phyloP scores from a whole-genome alignment of 2,888 invertebrate genomes.

The Acrobasis repandana region DNA sequence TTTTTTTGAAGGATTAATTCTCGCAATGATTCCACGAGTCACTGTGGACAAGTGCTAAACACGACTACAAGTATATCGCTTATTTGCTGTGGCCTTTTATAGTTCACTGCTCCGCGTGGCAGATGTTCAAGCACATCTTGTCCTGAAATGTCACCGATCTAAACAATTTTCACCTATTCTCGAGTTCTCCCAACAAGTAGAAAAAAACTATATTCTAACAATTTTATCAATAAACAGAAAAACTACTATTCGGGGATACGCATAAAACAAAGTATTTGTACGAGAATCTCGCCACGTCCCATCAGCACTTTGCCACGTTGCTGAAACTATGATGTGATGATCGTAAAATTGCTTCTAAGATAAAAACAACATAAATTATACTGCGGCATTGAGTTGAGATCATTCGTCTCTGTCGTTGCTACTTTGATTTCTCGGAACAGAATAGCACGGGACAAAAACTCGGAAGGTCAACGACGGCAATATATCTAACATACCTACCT shows the following conservation, averaged over 20 bases:
- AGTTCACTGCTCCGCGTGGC: slow-evolving; percentile 8
- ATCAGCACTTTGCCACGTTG: slow-evolving; percentile 14
- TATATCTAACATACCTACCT: background rate
- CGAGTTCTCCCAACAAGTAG: too few species aligned
- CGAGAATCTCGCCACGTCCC: slow-evolving; percentile 9
- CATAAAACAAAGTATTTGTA: slow-evolving; percentile 16
- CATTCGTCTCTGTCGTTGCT: slow-evolving; percentile 14
- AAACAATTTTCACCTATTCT: slow-evolving; percentile 3
- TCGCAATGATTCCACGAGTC: background rate
- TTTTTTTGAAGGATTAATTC: background rate
- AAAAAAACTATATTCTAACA: too few species aligned
- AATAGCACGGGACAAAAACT: background rate
- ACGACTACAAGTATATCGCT: background rate
- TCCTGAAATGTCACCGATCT: slow-evolving; percentile 14
- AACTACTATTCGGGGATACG: background rate
- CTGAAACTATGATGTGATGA: slow-evolving; percentile 20
- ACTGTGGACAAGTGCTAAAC: background rate
- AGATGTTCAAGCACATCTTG: background rate
- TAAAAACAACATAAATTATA: slow-evolving; percentile 16
- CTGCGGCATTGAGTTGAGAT: background rate
- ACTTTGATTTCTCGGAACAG: slow-evolving; percentile 16
- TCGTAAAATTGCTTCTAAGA: slow-evolving; percentile 20
- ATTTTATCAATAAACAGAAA: slow-evolving; percentile 3
- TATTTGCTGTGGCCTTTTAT: background rate
- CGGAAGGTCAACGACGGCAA: slow-evolving; percentile 9